Evolutionary conservation across 2,797 vertebrate species (phyloP).

Genomic region (Cyprinella venusta): DNA sequence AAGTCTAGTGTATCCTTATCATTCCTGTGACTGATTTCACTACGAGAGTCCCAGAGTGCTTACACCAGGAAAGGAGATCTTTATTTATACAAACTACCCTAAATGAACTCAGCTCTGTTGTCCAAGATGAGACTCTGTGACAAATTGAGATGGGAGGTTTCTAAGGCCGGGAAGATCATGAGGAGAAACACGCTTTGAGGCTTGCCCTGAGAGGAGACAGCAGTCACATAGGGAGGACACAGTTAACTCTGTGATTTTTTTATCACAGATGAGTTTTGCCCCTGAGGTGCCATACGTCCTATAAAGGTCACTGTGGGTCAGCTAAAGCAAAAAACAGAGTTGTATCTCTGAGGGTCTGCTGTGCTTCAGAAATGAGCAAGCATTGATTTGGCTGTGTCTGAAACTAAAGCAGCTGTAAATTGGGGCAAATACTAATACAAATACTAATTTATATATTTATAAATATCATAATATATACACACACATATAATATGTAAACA

Average conservation of each 20-base stretch:
- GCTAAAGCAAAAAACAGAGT: constrained; percentile 30
- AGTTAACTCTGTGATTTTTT: constrained; percentile 34
- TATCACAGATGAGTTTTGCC: constrained; percentile 20
- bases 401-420: constrained; percentile 9
- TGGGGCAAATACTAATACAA: neutral
- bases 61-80: neutral
- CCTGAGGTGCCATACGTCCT: constrained; percentile 37
- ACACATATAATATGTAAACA: no score
- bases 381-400: constrained; percentile 7
- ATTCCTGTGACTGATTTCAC: neutral
- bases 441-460: no score
- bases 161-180: neutral
- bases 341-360: constrained; percentile 23
- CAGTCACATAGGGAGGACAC: neutral
- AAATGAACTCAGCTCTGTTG: neutral
- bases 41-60: neutral
- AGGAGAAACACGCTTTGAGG: neutral
- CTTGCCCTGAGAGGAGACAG: constrained; percentile 24
- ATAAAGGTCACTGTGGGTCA: constrained; percentile 41
- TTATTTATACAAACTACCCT: constrained; percentile 1
- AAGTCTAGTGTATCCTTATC: neutral
- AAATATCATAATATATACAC: no score
- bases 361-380: neutral
- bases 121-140: neutral
- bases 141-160: neutral